Base-by-base conservation (phyloP, 2,113 vertebrate genomes). In the Tenrec ecaudatus region DNA sequence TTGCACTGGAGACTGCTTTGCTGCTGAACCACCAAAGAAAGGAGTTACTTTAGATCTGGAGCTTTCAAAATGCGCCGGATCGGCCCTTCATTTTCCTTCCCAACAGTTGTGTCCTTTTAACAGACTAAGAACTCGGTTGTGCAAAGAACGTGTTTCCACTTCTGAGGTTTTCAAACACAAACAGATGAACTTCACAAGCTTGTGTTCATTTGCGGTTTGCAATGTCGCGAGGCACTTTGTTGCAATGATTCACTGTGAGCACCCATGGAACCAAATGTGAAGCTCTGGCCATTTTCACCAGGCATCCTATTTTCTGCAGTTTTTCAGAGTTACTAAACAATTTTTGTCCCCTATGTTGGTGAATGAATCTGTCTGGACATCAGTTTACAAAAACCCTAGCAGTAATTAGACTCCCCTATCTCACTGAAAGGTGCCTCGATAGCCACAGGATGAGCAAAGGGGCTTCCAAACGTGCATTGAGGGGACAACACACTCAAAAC, bases 401-500 rank as follows among this genome's bases (percentile, higher is more conserved):
- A 23, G 20, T 16, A 22, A 71, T 68, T 20, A 86, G 82, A 88
- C 9, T 38, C 53, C 27, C 3, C 8, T 31, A 6, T 62, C 33
- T 60, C 62, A 19, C 33, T 88, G 40, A 71, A 6, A 64, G 27
- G 6, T 36, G 22, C 31, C 43, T 64, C 11, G 4, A 23, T 57
- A 36, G 68, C 80, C 86, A 84, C 19, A 92, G 57, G 78, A 83
- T 76, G 75, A 75, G 84, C 31, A 36, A 64, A 92, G 73, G 71
- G 40, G 64, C 16, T 86, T 83, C 40, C 73, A 58, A 84, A 92
- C n/a, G 93, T 43, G 92, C 87, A 90, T 1, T 79, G 53, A 86
- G 53, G 3, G 14, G 19, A n/a, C 15, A 75, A 31, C 84, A 43
- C 1, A 40, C 7, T 57, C 47, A 53, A 53, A 5, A 53, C 47